Percentiles rank a stretch among this genome's conserved stretches.
Conservation (phyloP, 1,140 invertebrate genomes). For the Anoplophora glabripennis region DNA sequence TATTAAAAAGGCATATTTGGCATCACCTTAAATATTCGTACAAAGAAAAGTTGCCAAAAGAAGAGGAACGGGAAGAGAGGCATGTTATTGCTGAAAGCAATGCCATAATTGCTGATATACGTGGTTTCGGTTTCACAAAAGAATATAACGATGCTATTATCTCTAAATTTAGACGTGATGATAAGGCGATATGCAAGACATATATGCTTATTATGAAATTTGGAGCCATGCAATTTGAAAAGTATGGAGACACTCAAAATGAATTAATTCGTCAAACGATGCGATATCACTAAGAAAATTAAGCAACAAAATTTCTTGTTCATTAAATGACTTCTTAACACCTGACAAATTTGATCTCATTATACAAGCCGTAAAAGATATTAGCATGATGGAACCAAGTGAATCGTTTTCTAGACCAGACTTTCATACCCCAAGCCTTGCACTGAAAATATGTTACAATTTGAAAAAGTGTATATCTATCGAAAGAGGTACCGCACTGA, state of each 20-base stretch:
- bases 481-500: neutral
- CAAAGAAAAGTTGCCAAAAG: neutral
- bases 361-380: neutral
- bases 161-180: neutral
- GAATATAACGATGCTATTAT: neutral
- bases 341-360: slow-evolving; percentile 1
- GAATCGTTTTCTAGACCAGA: neutral
- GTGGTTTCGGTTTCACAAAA: too few species aligned
- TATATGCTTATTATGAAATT: slow-evolving; percentile 5
- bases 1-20: slow-evolving; percentile 10
- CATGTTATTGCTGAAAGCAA: slow-evolving; percentile 4
- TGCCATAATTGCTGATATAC: slow-evolving; percentile 6
- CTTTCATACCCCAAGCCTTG: neutral
- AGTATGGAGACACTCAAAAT: neutral
- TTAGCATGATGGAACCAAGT: neutral
- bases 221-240: slow-evolving; percentile 3
- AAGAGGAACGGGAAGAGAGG: neutral
- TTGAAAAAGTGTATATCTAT: neutral
- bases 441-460: too few species aligned
- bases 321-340: neutral
- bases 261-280: slow-evolving; percentile 8
- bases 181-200: neutral
- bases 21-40: slow-evolving; percentile 8
- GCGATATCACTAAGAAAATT: neutral
- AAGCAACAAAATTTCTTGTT: neutral